phyloP scores from a whole-genome alignment of 2,797 vertebrate species.

The Urosaurus nigricauda region DNA sequence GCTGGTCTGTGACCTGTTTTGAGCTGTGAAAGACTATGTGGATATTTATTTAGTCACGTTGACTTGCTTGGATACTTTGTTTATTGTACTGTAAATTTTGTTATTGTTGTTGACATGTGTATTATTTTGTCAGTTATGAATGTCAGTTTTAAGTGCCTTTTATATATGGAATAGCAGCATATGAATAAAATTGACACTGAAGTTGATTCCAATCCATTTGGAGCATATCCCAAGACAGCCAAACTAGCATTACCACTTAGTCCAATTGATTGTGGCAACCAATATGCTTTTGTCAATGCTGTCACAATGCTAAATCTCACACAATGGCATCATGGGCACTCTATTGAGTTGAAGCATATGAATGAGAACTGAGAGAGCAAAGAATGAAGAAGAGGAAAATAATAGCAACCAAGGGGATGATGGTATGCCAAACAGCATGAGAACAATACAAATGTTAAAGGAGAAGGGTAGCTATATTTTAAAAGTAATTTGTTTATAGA shows the following conservation, averaged over 20 bases:
- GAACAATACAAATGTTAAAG: neutral
- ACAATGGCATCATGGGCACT: neutral
- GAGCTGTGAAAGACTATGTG: neutral
- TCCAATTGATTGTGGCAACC: neutral
- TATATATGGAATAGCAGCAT: neutral
- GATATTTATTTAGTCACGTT: neutral
- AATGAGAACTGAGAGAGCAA: neutral
- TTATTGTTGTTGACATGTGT: neutral
- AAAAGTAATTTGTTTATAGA: neutral
- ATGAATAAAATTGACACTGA: neutral
- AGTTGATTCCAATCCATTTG: neutral
- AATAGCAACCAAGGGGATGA: neutral
- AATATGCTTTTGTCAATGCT: neutral
- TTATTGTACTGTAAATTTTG: neutral
- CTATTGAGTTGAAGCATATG: neutral
- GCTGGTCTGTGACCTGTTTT: neutral
- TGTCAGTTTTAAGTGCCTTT: neutral
- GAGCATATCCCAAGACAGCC: neutral
- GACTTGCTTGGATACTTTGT: neutral
- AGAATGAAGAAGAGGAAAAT: neutral
- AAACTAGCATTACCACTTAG: neutral
- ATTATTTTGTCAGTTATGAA: neutral
- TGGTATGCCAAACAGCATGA: neutral
- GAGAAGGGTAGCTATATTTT: neutral
- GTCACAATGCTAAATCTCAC: neutral